Conservation (phyloP, 1,140 invertebrate species). For the Pseudoatta argentina region DNA sequence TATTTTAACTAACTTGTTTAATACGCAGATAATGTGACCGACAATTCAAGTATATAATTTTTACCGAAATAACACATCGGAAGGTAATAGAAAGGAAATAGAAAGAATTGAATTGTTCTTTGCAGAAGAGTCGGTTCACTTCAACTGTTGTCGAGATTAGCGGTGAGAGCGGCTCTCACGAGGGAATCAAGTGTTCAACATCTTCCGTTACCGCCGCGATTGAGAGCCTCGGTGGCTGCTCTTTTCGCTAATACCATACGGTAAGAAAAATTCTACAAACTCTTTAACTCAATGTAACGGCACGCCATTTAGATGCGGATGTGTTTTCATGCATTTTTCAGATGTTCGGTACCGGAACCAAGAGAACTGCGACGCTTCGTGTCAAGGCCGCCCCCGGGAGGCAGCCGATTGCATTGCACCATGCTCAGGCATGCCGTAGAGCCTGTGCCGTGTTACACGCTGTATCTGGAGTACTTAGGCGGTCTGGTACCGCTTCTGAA, state of each 20-base stretch:
- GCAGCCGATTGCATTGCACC: conserved; percentile 96
- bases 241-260: conserved; percentile 97
- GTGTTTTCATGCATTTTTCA: conserved; percentile 50
- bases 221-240: conserved; percentile 94
- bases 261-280: conserved; percentile 69
- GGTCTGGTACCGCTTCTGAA: conserved; percentile 98
- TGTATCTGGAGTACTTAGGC: conserved; percentile 98
- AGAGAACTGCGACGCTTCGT: conserved; percentile 96
- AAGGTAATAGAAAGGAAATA: not conserved
- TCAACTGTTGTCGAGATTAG: conserved; percentile 94
- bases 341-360: conserved; percentile 97
- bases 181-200: conserved; percentile 87
- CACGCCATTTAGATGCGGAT: not conserved
- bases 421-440: conserved; percentile 94
- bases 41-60: not conserved
- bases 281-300: not conserved
- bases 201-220: conserved; percentile 94
- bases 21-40: not conserved
- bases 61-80: not conserved
- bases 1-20: not conserved
- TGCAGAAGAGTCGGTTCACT: conserved; percentile 94
- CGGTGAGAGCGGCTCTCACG: conserved; percentile 89
- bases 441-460: conserved; percentile 94
- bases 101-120: conserved; percentile 38
- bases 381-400: conserved; percentile 94